A percentile compares a stretch with the other conserved stretches of the same genome.
Evolutionary conservation across 2,888 invertebrate genomes (phyloP).

Genomic region (Hoplodrina ambigua): DNA sequence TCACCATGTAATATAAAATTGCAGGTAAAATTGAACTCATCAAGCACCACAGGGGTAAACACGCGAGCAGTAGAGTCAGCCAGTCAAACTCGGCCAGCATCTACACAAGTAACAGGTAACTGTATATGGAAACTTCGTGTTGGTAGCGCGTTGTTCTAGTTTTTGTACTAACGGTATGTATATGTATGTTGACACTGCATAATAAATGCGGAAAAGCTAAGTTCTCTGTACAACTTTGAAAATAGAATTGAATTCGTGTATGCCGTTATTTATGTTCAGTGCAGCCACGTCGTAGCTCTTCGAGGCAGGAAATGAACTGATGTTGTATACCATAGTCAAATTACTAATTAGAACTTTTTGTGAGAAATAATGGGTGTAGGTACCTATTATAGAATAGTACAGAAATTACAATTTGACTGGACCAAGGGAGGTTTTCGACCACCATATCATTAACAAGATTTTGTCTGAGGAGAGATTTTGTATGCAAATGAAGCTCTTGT

Average conservation of each 20-base stretch:
- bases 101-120: constrained; percentile 57
- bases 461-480: too few species aligned
- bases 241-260: constrained; percentile 59
- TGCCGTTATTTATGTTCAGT: constrained; percentile 47
- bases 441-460: too few species aligned
- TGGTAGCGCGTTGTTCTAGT: constrained; percentile 45
- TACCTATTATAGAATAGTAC: too few species aligned
- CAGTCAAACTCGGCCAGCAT: constrained; percentile 41
- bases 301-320: constrained; percentile 4
- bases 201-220: constrained; percentile 59
- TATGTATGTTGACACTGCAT: constrained; percentile 63
- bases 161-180: constrained; percentile 48
- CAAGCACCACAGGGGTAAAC: constrained; percentile 41
- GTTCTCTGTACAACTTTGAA: constrained; percentile 55
- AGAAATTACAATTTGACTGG: neutral
- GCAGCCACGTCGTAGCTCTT: constrained; percentile 19
- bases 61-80: constrained; percentile 44
- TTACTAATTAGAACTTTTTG: too few species aligned
- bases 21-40: constrained; percentile 46
- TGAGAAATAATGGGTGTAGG: too few species aligned
- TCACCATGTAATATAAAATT: constrained; percentile 26
- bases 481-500: neutral
- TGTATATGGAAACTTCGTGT: constrained; percentile 51
- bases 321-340: too few species aligned
- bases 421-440: neutral